Evolutionary conservation across 2,797 vertebrate genomes (phyloP), one percentile per base, ranked within the genome.

Genomic region (Dendrocincla fuliginosa): DNA sequence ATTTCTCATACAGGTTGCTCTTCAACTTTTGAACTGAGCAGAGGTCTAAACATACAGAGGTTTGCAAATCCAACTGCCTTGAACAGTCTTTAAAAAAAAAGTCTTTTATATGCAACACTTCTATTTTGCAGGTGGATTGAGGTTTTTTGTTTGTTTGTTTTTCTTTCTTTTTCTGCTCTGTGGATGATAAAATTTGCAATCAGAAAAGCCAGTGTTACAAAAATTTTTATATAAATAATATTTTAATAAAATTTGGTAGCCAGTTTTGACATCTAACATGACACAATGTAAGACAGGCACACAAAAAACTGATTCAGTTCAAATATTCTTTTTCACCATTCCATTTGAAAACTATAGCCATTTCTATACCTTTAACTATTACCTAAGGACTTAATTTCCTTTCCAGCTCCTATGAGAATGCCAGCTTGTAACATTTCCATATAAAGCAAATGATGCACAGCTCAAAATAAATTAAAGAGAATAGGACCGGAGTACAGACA

Each of bases 401-500:
- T 73, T 70, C n/a, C 24, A 74, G 7, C 6, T 84, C 47, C 59
- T 67, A 44, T 74, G 28, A 89, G 44, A 92, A 89, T 70, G 19
- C 10, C 84, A 76, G 47, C 59, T 60, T 63, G 30, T 64, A 92
- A 84, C 63, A 56, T 87, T 96, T 84, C 63, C 81, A 89, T n/a
- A 71, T 53, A 77, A 2, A 60, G 42, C 17, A 96, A 87, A 93
- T 67, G 44, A 90, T 75, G 8, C 32, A 68, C 37, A 83, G 24
- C 24, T 90, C 68, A 83, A 79, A 93, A 77, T 42, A 68, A 61
- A 85, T 82, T 95, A 86, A 80, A 83, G 35, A 78, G 75, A 39
- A 22, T 42, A 57, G 67, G n/a, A 86, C 46, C 20, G 82, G 59
- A 47, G 61, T 53, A 59, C 6, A 53, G 52, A 82, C 81, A 89